These are phyloP conservation scores for Heliconius congener DNA, from an alignment of 1,140 invertebrate genomes.

Conservation along the genomic window DNA sequence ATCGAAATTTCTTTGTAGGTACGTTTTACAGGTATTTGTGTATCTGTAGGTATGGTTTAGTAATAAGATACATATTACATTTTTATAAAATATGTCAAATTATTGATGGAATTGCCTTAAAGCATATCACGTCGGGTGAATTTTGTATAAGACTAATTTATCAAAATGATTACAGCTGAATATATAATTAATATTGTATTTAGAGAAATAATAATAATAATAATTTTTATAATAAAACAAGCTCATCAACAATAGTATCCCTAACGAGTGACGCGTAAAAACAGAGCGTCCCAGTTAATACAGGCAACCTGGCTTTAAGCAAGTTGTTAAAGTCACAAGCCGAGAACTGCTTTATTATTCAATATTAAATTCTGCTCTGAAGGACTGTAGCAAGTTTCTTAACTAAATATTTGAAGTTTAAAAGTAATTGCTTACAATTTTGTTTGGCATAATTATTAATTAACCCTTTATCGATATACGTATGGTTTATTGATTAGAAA, in stretches of 20 bases:
- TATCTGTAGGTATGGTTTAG: too few species aligned
- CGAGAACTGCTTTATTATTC: conserved; percentile 78
- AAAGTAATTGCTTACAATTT: conserved; percentile 45
- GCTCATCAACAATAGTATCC: conserved; percentile 41
- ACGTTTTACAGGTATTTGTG: too few species aligned
- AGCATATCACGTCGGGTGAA: too few species aligned
- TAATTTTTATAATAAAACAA: neutral
- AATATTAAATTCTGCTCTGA: conserved; percentile 75
- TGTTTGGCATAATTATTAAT: conserved; percentile 17
- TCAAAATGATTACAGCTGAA: too few species aligned
- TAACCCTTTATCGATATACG: neutral
- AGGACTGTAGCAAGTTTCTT: conserved; percentile 68
- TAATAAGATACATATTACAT: too few species aligned
- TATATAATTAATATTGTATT: neutral
- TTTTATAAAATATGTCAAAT: too few species aligned
- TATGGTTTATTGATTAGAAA: conserved; percentile 3
- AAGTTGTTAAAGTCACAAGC: conserved; percentile 75
- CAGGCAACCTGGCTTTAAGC: conserved; percentile 67
- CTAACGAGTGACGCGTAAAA: conserved; percentile 22
- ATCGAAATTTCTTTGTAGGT: too few species aligned
- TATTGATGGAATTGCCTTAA: too few species aligned
- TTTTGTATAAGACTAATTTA: too few species aligned
- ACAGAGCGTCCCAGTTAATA: conserved; percentile 52
- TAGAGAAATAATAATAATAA: neutral
- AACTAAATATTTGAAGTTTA: conserved; percentile 78